phyloP scores from a whole-genome alignment of 2,797 vertebrate genomes.

The Balearica regulorum region DNA sequence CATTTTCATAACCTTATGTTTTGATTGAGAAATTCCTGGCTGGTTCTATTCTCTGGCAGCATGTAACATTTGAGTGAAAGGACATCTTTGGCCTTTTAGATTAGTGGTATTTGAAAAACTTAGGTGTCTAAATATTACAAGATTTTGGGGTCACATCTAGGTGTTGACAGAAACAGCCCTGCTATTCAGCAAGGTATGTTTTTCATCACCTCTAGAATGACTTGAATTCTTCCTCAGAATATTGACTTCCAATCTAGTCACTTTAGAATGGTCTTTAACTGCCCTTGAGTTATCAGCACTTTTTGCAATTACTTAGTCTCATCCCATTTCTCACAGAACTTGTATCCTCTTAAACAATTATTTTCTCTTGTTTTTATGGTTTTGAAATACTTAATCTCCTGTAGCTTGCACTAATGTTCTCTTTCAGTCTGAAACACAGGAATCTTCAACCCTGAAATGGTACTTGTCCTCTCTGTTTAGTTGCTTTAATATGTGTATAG shows the following conservation, averaged over 20 bases:
- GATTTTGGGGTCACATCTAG: neutral
- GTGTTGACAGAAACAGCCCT: neutral
- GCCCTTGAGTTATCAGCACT: neutral
- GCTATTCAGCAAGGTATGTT: neutral
- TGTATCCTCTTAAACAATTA: neutral
- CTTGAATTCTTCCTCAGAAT: neutral
- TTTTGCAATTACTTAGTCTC: neutral
- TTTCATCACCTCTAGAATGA: neutral
- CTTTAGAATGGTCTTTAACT: neutral
- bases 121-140: neutral
- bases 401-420: neutral
- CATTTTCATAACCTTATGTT: neutral
- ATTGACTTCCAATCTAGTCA: neutral
- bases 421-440: neutral
- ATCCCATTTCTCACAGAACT: neutral
- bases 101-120: neutral
- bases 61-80: neutral
- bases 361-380: neutral
- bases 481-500: neutral
- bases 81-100: neutral
- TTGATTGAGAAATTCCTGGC: neutral
- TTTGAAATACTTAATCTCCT: neutral
- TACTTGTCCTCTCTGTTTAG: neutral
- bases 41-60: neutral
- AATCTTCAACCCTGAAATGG: neutral